A percentile compares a stretch with the other conserved stretches of the same genome.
Evolutionary conservation across 2,888 invertebrate genomes (phyloP).

Genomic region (Enchytraeus crypticus): DNA sequence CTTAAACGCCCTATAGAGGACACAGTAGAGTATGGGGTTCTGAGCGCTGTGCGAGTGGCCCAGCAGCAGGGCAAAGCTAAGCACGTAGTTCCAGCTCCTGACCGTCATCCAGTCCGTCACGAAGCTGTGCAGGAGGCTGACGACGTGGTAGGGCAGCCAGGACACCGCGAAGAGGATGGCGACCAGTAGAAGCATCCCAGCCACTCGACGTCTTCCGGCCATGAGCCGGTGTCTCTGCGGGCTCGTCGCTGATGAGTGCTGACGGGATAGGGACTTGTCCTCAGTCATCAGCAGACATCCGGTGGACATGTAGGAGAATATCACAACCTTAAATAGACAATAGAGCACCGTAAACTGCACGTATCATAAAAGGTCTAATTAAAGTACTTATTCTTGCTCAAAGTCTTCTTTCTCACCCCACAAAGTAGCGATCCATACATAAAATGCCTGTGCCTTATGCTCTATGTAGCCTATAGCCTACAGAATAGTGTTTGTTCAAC

Average conservation of each 20-base stretch:
- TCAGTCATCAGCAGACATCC: slow-evolving; percentile 51
- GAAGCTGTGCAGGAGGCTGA: slow-evolving; percentile 20
- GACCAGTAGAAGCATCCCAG: slow-evolving; percentile 64
- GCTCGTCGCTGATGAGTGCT: too few species aligned
- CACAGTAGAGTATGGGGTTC: slow-evolving; percentile 29
- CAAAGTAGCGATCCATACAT: too few species aligned
- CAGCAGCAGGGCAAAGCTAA: slow-evolving; percentile 23
- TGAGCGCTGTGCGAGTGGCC: slow-evolving; percentile 29
- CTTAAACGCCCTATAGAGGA: slow-evolving; percentile 24
- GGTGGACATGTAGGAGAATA: slow-evolving; percentile 41
- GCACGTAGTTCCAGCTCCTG: slow-evolving; percentile 6
- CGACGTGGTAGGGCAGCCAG: slow-evolving; percentile 58
- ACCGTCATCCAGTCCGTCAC: background rate
- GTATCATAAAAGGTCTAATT: too few species aligned
- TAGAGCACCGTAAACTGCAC: too few species aligned
- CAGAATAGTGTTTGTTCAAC: too few species aligned
- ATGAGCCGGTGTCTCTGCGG: background rate
- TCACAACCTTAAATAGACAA: too few species aligned
- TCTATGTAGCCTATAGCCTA: too few species aligned
- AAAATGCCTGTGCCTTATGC: too few species aligned
- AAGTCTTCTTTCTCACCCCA: too few species aligned
- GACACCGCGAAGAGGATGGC: slow-evolving; percentile 68
- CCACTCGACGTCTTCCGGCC: slow-evolving; percentile 56
- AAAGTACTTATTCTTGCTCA: too few species aligned
- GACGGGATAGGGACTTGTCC: slow-evolving; percentile 32